Percentiles rank a stretch among this genome's conserved stretches.
Evolutionary conservation across 2,113 vertebrate species (phyloP).

Genomic region (Lutjanus erythropterus): DNA sequence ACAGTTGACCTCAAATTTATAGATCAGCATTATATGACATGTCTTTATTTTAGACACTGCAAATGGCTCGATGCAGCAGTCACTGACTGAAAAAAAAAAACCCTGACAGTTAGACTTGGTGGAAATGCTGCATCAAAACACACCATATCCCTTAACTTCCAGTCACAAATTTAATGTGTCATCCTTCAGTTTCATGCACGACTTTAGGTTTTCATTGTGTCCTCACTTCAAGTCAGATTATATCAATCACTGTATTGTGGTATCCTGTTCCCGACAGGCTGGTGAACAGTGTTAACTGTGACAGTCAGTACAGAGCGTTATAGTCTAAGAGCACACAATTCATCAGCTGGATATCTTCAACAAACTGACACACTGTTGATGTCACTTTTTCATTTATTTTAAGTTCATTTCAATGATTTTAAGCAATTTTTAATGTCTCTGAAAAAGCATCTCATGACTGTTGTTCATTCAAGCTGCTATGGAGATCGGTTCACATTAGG

Average conservation of each 20-base stretch:
- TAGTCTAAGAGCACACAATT: background rate
- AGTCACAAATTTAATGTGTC: constrained; percentile 38
- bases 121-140: constrained; percentile 31
- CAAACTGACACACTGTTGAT: constrained; percentile 63
- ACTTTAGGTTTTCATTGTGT: constrained; percentile 53
- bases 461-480: constrained; percentile 82
- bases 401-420: constrained; percentile 79
- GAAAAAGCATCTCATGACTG: constrained; percentile 82
- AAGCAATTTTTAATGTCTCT: constrained; percentile 78
- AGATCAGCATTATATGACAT: constrained; percentile 30
- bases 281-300: constrained; percentile 43
- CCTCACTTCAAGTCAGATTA: constrained; percentile 59
- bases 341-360: constrained; percentile 31
- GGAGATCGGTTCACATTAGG: constrained; percentile 82
- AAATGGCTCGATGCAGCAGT: constrained; percentile 1
- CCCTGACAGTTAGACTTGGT: background rate
- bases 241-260: constrained; percentile 52
- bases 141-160: constrained; percentile 13
- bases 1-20: constrained; percentile 51
- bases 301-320: constrained; percentile 36
- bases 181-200: constrained; percentile 42
- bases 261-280: constrained; percentile 42
- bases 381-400: constrained; percentile 81
- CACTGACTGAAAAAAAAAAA: constrained; percentile 7
- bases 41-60: background rate